phyloP scores from a whole-genome alignment of 2,888 invertebrate species.

The Trachelus troglodyta region DNA sequence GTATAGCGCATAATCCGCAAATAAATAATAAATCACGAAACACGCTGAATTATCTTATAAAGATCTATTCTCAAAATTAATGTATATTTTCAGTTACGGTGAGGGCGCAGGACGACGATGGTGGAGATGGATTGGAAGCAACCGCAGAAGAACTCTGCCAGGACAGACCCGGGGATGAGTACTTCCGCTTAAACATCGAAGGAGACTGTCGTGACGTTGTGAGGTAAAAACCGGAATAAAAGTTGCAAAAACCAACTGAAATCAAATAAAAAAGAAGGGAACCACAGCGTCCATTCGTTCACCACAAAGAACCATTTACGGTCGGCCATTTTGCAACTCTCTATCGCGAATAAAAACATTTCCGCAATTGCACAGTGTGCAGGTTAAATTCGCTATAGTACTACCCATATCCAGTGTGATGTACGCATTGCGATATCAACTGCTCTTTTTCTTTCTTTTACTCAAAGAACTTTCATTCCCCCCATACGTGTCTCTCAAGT shows the following conservation, averaged over 20 bases:
- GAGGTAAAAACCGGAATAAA: slow-evolving; percentile 72
- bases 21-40: not conserved
- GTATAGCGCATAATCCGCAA: not conserved
- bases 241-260: not conserved
- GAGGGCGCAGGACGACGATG: slow-evolving; percentile 78
- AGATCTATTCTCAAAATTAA: slow-evolving; percentile 2
- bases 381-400: not conserved
- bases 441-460: not conserved
- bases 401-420: not conserved
- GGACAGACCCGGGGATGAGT: slow-evolving; percentile 90
- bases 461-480: not conserved
- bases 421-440: not conserved
- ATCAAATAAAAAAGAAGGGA: not conserved
- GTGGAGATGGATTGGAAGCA: slow-evolving; percentile 70
- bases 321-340: not conserved
- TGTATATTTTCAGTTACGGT: slow-evolving; percentile 48
- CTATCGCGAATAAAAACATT: not conserved
- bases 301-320: not conserved
- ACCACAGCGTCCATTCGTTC: not conserved
- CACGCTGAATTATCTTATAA: not conserved
- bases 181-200: slow-evolving; percentile 86
- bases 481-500: not conserved
- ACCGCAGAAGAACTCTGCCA: slow-evolving; percentile 87
- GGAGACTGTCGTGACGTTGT: slow-evolving; percentile 94
- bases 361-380: not conserved